These are phyloP conservation scores for Planococcus citri DNA, from an alignment of 1,140 invertebrate genomes.

Conservation along the genomic window DNA sequence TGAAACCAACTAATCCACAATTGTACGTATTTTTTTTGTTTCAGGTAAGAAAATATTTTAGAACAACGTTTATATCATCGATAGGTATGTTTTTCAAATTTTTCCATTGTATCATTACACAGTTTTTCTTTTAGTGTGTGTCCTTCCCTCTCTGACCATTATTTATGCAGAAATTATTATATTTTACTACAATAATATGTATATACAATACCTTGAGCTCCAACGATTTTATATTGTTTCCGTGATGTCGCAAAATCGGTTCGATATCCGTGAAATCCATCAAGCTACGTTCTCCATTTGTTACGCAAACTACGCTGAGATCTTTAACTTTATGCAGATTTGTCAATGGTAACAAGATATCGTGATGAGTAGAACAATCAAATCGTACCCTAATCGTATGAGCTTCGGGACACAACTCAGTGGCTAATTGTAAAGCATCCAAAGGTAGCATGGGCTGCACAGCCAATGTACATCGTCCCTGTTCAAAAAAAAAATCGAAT, in stretches of 20 bases:
- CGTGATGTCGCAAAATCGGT: constrained; percentile 28
- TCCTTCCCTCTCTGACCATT: too few species aligned
- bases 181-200: too few species aligned
- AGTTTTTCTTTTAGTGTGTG: too few species aligned
- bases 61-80: too few species aligned
- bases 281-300: constrained; percentile 29
- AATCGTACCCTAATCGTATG: constrained; percentile 26
- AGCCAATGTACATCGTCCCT: constrained; percentile 29
- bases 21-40: too few species aligned
- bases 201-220: constrained; percentile 33
- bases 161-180: too few species aligned
- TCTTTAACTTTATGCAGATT: constrained; percentile 25
- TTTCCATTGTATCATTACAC: too few species aligned
- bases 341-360: constrained; percentile 28
- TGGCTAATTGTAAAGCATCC: constrained; percentile 29
- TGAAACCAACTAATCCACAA: too few species aligned
- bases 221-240: constrained; percentile 26
- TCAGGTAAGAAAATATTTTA: too few species aligned
- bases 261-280: constrained; percentile 30
- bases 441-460: constrained; percentile 27
- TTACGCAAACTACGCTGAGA: constrained; percentile 31
- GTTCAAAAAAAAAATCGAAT: neutral
- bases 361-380: constrained; percentile 30
- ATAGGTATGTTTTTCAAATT: too few species aligned
- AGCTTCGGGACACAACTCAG: constrained; percentile 29